Evolutionary conservation across 2,797 vertebrate species (phyloP).

Genomic region (Hippocampus kuda): DNA sequence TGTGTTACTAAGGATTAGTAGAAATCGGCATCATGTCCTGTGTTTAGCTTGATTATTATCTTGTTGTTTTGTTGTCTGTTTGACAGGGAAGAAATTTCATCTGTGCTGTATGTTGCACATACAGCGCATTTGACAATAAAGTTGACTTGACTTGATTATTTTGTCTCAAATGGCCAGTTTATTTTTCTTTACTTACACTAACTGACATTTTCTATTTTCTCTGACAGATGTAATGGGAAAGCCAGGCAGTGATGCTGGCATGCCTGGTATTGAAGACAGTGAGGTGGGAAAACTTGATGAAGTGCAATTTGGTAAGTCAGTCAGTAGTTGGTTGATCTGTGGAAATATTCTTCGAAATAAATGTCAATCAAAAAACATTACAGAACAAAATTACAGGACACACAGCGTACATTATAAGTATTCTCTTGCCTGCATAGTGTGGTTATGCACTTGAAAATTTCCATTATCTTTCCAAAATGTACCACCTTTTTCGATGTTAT

Average conservation of each 20-base stretch:
- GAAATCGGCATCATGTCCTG: background rate
- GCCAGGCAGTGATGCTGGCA: slow-evolving; percentile 86
- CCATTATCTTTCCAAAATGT: background rate
- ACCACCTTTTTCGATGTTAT: background rate
- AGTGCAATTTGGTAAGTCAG: slow-evolving; percentile 72
- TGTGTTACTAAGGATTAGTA: background rate
- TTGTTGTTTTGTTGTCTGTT: no score
- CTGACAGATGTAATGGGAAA: slow-evolving; percentile 76
- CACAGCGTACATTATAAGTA: no score
- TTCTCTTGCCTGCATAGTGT: background rate
- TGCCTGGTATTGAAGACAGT: slow-evolving; percentile 97
- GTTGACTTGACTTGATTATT: background rate
- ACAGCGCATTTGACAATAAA: no score
- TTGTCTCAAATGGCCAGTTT: background rate
- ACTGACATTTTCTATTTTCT: slow-evolving; percentile 10
- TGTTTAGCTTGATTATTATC: background rate
- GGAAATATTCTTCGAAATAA: background rate
- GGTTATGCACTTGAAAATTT: background rate
- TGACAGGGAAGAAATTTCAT: no score
- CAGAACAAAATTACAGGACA: background rate
- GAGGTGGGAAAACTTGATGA: slow-evolving; percentile 84
- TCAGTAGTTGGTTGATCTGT: background rate
- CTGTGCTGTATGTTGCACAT: no score
- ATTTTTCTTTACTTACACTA: background rate
- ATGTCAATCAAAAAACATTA: background rate